Evolutionary conservation across 1,140 invertebrate species (phyloP).

Genomic region (Lepidurus couesii): DNA sequence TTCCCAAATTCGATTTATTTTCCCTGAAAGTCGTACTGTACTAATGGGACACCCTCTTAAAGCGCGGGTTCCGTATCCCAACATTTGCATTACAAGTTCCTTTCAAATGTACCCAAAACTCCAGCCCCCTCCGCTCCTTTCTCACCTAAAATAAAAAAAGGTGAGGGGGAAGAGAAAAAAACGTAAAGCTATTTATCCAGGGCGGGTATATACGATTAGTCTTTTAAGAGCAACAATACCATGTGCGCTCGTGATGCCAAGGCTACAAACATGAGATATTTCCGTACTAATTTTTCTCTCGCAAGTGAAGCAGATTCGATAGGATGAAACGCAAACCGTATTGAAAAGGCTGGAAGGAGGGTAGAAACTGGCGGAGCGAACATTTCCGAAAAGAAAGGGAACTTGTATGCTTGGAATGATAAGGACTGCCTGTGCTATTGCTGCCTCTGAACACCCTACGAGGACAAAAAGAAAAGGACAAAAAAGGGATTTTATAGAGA

Average conservation of each 20-base stretch:
- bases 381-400: not conserved
- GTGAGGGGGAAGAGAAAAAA: not conserved
- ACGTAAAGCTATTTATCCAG: not conserved
- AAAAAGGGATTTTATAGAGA: too few species aligned
- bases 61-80: not conserved
- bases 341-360: not conserved
- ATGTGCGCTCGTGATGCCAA: not conserved
- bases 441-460: not conserved
- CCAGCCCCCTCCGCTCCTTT: not conserved
- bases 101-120: not conserved
- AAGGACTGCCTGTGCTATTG: not conserved
- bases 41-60: slow-evolving; percentile 19
- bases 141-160: not conserved
- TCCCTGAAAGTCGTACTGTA: not conserved
- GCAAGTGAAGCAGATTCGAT: not conserved
- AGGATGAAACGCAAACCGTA: not conserved
- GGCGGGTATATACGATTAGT: not conserved
- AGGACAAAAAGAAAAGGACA: too few species aligned
- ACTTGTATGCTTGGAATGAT: not conserved
- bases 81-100: slow-evolving; percentile 19
- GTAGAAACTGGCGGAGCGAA: not conserved
- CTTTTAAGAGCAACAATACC: not conserved
- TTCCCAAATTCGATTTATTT: slow-evolving; percentile 10
- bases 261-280: not conserved
- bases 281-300: not conserved